phyloP scores from a whole-genome alignment of 2,888 invertebrate genomes.

The Unio delphinus region DNA sequence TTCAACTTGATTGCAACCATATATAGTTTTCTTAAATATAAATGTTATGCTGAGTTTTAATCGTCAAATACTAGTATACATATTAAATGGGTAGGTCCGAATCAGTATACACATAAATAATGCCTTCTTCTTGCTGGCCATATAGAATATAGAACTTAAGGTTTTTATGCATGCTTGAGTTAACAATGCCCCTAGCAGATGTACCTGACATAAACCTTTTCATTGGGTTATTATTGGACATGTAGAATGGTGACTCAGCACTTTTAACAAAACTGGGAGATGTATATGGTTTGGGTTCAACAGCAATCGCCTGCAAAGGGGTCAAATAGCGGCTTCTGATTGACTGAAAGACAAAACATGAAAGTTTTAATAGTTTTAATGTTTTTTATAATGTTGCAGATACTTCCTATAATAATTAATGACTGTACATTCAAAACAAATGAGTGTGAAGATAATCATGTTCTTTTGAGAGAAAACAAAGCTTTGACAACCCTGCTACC shows the following conservation, averaged over 20 bases:
- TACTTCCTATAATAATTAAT: neutral
- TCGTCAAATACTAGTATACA: no score
- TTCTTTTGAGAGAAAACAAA: no score
- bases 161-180: no score
- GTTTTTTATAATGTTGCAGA: neutral
- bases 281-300: slow-evolving; percentile 46
- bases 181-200: neutral
- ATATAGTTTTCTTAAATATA: neutral
- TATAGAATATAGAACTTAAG: no score
- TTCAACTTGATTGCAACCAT: neutral
- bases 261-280: slow-evolving; percentile 42
- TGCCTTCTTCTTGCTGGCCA: no score
- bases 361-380: neutral
- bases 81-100: no score
- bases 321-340: slow-evolving; percentile 41
- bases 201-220: slow-evolving; percentile 65
- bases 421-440: no score
- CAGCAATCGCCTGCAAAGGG: slow-evolving; percentile 47
- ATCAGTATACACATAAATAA: no score
- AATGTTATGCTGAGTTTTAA: no score
- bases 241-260: slow-evolving; percentile 57
- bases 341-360: slow-evolving; percentile 32
- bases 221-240: slow-evolving; percentile 48
- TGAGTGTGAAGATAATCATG: no score
- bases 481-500: no score